These are phyloP conservation scores for Siniperca knerii DNA, from an alignment of 2,113 vertebrate genomes.

Conservation along the genomic window DNA sequence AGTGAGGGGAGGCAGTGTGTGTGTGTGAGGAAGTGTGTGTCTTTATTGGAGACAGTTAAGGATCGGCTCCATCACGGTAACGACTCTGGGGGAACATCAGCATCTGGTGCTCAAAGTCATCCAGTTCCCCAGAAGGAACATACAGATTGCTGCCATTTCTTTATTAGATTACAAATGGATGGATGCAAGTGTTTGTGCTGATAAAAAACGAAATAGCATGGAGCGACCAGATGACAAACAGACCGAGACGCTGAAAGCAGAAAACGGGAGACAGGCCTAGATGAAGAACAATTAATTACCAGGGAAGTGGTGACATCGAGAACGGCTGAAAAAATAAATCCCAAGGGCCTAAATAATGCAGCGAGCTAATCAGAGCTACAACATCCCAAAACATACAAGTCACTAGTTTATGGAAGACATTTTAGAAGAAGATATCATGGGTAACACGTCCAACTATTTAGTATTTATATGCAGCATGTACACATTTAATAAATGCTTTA, in stretches of 20 bases:
- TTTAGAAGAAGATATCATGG: not conserved
- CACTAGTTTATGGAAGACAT: not conserved
- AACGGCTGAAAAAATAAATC: constrained; percentile 44
- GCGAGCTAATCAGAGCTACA: constrained; percentile 37
- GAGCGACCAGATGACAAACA: constrained; percentile 65
- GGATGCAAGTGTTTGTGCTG: constrained; percentile 59
- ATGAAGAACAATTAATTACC: constrained; percentile 71
- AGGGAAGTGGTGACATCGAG: constrained; percentile 46
- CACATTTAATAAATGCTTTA: not conserved
- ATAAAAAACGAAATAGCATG: constrained; percentile 58
- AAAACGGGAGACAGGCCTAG: constrained; percentile 33
- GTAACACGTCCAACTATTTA: not conserved
- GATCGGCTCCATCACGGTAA: constrained; percentile 73
- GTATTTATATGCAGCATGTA: not conserved
- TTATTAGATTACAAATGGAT: constrained; percentile 77
- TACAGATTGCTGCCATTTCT: constrained; percentile 75
- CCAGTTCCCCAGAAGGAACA: constrained; percentile 69
- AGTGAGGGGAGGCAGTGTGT: constrained; percentile 26
- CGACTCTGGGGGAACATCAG: constrained; percentile 77
- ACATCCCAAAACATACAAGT: not conserved
- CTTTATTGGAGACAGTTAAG: constrained; percentile 79
- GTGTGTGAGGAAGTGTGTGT: constrained; percentile 24
- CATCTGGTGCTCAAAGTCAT: constrained; percentile 83
- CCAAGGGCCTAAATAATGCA: constrained; percentile 43
- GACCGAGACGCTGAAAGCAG: constrained; percentile 46